Conservation (phyloP, 2,888 invertebrate genomes). For the Meghimatium bilineatum region DNA sequence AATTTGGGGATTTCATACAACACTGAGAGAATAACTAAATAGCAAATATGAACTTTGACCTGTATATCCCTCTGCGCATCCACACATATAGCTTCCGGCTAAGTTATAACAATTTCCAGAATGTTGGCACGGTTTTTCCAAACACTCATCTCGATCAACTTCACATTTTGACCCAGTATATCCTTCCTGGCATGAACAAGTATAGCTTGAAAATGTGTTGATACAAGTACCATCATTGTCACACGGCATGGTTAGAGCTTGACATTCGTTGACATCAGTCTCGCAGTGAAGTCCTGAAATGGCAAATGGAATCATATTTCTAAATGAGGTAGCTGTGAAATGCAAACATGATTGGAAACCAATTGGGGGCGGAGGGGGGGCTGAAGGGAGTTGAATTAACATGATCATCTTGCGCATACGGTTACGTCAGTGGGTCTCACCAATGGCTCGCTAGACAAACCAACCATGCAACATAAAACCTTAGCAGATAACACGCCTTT, state of each 20-base stretch:
- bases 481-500: too few species aligned
- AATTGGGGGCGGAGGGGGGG: too few species aligned
- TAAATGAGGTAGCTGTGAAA: neutral
- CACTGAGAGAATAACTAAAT: too few species aligned
- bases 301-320: neutral
- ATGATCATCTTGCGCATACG: too few species aligned
- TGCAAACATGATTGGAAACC: neutral
- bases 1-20: too few species aligned
- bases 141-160: neutral
- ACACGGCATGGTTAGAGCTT: slow-evolving; percentile 24
- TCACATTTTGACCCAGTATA: neutral
- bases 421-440: too few species aligned
- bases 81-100: neutral
- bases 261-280: slow-evolving; percentile 43
- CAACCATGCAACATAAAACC: too few species aligned
- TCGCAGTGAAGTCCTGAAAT: slow-evolving; percentile 28
- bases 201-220: slow-evolving; percentile 32
- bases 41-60: slow-evolving; percentile 9
- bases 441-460: too few species aligned
- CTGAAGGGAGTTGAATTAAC: too few species aligned
- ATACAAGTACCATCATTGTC: slow-evolving; percentile 37
- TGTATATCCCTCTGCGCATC: neutral
- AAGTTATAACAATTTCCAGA: neutral
- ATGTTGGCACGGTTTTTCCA: neutral
- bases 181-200: slow-evolving; percentile 33